Evolutionary conservation across 1,140 invertebrate species (phyloP), one percentile per base, ranked within the genome.

Genomic region (Pogonognathellus flavescens): DNA sequence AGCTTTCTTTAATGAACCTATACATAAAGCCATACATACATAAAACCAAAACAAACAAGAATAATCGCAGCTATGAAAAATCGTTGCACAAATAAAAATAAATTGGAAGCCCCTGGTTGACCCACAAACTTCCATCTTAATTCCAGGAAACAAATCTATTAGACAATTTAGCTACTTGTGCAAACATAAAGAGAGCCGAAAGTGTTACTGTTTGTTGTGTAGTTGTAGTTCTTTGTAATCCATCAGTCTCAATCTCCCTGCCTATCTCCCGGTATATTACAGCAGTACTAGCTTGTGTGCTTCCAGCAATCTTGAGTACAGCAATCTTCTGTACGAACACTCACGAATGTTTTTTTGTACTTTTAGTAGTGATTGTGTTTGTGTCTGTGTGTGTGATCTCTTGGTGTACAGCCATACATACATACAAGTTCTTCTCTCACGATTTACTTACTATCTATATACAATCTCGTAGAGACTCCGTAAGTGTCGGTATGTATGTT

Each of bases 171-270:
- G 16, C 70, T 31, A 25, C 25, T 76, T 49, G 70, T 25, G 70
- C 70, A 16, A 76, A 76, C 70, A 76, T 76, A 76, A 76, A 76
- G 70, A 76, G 70, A 76, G 70, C 70, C 70, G 70, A 76, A 76
- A 76, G 70, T 76, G 70, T 76, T 76, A 31, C 14, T 76, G 8
- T 76, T 50, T 76, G 70, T 76, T 76, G 70, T 66, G 31, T 76
- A n/a, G 25, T 49, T 49, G 70, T 76, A 49, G 70, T 50, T 76
- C 70, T 49, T 76, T 76, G 70, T 76, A 76, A 76, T 76, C 70
- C 70, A 31, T 76, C 70, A 76, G 70, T 7, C 41, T 76, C 70
- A 14, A 25, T 70, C 25, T 70, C 70, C 49, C n/a, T 76, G 1
- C 14, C 13, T 76, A 31, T 76, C 41, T 76, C 70, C 16, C 22